phyloP scores from a whole-genome alignment of 2,888 invertebrate species.

The Drosophila villosipedis region DNA sequence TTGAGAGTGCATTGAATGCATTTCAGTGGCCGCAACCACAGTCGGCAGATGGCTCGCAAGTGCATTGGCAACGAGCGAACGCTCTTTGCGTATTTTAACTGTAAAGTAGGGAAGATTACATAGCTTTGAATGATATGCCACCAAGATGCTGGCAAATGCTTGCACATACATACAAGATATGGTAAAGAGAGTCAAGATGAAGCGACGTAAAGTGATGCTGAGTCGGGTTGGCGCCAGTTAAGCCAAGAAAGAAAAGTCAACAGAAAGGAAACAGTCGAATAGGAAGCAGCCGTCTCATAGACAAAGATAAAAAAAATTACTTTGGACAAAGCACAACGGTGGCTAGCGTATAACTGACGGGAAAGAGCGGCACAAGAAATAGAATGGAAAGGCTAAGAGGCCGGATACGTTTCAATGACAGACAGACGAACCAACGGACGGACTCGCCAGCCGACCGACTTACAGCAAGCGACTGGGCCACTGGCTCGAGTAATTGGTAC shows the following conservation, averaged over 20 bases:
- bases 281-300: conserved; percentile 56
- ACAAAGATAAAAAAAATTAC: conserved; percentile 43
- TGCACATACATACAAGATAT: background rate
- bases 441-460: conserved; percentile 3
- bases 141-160: conserved; percentile 60
- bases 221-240: conserved; percentile 49
- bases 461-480: conserved; percentile 51
- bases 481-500: conserved; percentile 74
- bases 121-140: conserved; percentile 56
- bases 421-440: conserved; percentile 23
- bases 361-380: conserved; percentile 16
- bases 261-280: conserved; percentile 63
- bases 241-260: conserved; percentile 60
- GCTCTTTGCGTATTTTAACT: conserved; percentile 68
- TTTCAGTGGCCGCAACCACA: conserved; percentile 56
- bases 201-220: conserved; percentile 16
- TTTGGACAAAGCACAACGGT: conserved; percentile 22
- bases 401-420: conserved; percentile 72
- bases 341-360: conserved; percentile 22
- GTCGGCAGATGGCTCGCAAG: conserved; percentile 54
- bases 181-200: background rate
- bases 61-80: conserved; percentile 27
- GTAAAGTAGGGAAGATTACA: conserved; percentile 76
- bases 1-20: conserved; percentile 45
- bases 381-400: conserved; percentile 46